Percentiles rank a stretch among this genome's conserved stretches.
Evolutionary conservation across 1,140 invertebrate genomes (phyloP).

Genomic region (Mizuhopecten yessoensis): DNA sequence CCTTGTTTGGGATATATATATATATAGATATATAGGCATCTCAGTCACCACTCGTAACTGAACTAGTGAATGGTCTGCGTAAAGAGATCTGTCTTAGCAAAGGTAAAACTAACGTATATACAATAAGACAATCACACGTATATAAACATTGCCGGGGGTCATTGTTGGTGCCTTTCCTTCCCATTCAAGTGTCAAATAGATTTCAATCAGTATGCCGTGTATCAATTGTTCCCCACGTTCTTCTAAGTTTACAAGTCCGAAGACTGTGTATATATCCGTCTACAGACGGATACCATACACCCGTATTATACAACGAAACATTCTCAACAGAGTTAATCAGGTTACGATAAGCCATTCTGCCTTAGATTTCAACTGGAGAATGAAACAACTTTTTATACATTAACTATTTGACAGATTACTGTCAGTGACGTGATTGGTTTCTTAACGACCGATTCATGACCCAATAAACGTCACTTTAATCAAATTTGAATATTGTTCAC

Average conservation of each 20-base stretch:
- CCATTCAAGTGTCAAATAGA: conserved; percentile 38
- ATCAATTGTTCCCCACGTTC: neutral
- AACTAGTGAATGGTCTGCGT: neutral
- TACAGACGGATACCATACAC: neutral
- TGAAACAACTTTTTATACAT: neutral
- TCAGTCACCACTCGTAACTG: neutral
- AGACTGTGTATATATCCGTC: neutral
- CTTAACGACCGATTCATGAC: neutral
- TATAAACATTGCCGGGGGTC: neutral
- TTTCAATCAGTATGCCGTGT: neutral
- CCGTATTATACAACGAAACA: neutral
- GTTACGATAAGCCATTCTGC: neutral
- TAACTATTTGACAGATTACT: conserved; percentile 12
- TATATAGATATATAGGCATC: neutral
- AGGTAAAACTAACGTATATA: neutral
- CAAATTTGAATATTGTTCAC: neutral
- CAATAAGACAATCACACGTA: neutral
- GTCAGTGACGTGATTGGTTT: neutral
- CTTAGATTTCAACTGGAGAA: neutral
- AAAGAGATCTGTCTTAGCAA: neutral
- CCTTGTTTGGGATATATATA: neutral
- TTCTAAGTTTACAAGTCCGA: conserved; percentile 7
- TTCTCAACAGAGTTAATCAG: neutral
- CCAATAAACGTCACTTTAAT: neutral
- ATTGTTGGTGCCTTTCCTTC: conserved; percentile 1